Evolutionary conservation across 2,888 invertebrate species (phyloP).

Genomic region (Mamestra brassicae): DNA sequence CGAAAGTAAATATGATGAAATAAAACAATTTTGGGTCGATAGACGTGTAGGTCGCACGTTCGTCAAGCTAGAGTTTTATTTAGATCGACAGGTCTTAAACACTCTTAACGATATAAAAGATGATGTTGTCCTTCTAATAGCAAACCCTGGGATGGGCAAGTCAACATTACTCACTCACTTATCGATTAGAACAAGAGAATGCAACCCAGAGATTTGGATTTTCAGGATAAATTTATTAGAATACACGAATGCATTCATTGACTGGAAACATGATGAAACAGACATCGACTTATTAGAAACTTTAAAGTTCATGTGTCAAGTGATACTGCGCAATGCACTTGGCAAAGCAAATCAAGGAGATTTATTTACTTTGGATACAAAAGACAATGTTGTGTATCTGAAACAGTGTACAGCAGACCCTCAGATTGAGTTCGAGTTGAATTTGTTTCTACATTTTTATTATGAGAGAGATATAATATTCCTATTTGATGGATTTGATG

Average conservation of each 20-base stretch:
- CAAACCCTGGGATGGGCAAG: conserved; percentile 63
- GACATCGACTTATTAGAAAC: conserved; percentile 13
- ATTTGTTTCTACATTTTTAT: conserved; percentile 10
- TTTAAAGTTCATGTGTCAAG: conserved; percentile 29
- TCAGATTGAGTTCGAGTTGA: too few species aligned
- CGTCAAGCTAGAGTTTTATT: too few species aligned
- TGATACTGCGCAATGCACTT: neutral
- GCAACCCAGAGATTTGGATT: conserved; percentile 50
- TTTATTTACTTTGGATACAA: conserved; percentile 3
- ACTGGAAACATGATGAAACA: conserved; percentile 24
- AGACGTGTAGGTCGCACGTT: conserved; percentile 15
- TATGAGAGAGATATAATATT: conserved; percentile 24
- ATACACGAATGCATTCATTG: conserved; percentile 28
- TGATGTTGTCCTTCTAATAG: conserved; percentile 41
- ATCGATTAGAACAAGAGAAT: conserved; percentile 29
- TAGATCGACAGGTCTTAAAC: too few species aligned
- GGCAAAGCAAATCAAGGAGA: neutral
- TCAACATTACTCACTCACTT: conserved; percentile 32
- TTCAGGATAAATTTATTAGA: conserved; percentile 48
- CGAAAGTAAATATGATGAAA: too few species aligned
- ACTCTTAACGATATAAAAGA: conserved; percentile 2
- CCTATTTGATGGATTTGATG: conserved; percentile 47
- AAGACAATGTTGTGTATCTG: neutral
- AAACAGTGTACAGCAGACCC: too few species aligned
- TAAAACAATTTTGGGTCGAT: conserved; percentile 19